phyloP scores from a whole-genome alignment of 2,888 invertebrate genomes.

The Drosophila cognata region DNA sequence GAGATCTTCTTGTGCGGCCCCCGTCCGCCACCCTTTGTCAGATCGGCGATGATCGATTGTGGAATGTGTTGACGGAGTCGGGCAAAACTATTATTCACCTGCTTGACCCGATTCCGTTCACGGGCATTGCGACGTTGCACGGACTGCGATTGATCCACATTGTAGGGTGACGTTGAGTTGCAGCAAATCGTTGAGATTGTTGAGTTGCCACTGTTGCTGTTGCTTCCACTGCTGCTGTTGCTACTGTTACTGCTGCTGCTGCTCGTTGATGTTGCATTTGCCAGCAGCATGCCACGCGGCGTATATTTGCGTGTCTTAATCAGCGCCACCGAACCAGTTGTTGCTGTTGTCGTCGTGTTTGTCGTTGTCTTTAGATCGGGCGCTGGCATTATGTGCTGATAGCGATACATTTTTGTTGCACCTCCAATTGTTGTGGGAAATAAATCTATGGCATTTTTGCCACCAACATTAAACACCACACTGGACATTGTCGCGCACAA shows the following conservation, averaged over 20 bases:
- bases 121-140: conserved; percentile 96
- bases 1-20: conserved; percentile 93
- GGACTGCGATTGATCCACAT: conserved; percentile 90
- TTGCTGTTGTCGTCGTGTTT: conserved; percentile 45
- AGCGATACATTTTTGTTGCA: conserved; percentile 76
- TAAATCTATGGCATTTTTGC: conserved; percentile 52
- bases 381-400: conserved; percentile 78
- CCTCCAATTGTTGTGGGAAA: conserved; percentile 65
- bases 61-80: conserved; percentile 95
- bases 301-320: conserved; percentile 89
- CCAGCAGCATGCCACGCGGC: conserved; percentile 86
- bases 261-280: conserved; percentile 15
- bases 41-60: conserved; percentile 90
- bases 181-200: conserved; percentile 11
- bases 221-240: conserved; percentile 13
- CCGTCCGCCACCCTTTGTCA: conserved; percentile 89
- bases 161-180: conserved; percentile 59
- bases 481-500: conserved; percentile 50
- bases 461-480: conserved; percentile 58
- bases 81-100: conserved; percentile 97
- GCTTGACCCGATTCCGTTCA: conserved; percentile 96
- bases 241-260: conserved; percentile 21
- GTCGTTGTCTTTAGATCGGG: conserved; percentile 43
- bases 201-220: conserved; percentile 17
- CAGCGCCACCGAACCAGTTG: conserved; percentile 81